Evolutionary conservation across 2,888 invertebrate species (phyloP), one percentile per base, ranked within the genome.

Genomic region (Leptogaster cylindrica): DNA sequence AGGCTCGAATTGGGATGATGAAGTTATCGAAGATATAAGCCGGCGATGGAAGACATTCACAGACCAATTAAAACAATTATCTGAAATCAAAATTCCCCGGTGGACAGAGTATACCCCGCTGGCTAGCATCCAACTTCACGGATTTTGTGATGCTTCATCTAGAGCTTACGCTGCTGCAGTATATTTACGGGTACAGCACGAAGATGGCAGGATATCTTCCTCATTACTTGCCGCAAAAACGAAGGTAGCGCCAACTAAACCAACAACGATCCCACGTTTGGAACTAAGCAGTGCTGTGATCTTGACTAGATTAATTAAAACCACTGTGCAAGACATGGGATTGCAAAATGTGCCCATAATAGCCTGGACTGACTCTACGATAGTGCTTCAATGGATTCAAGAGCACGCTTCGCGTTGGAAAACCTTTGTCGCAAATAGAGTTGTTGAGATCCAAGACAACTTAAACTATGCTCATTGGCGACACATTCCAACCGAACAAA

Each of bases 181-280:
- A 2, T 44, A 44, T 14, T 2, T n/a, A 1, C 12, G 14, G 2
- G 3, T 44, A 0, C 6, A 2, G 7, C 8, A 3, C 8, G 5
- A 1, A n/a, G 8, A 14, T 14, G 18, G 7, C 7, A 2, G 7
- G 3, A 14, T n/a, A 14, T 5, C 3, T 6, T 18, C 44, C 2
- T 3, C 3, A 3, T 14, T 44, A 3, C n/a, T 44, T 1, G 12
- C 8, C 7, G 44, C 44, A 1, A 44, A 44, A 3, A n/a, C 14
- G 2, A 44, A 44, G n/a, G n/a, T n/a, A n/a, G n/a, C n/a, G n/a
- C n/a, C n/a, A n/a, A n/a, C n/a, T n/a, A n/a, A n/a, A n/a, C n/a
- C n/a, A n/a, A n/a, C n/a, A n/a, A 69, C 73, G 1, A 66, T 75
- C 16, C 71, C 73, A 3, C 51, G 73, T 6, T 51, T 75, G 4